A percentile compares a stretch with the other conserved stretches of the same genome.
phyloP scores from a whole-genome alignment of 2,113 vertebrate genomes.

The Nothocercus nigrocapillus region DNA sequence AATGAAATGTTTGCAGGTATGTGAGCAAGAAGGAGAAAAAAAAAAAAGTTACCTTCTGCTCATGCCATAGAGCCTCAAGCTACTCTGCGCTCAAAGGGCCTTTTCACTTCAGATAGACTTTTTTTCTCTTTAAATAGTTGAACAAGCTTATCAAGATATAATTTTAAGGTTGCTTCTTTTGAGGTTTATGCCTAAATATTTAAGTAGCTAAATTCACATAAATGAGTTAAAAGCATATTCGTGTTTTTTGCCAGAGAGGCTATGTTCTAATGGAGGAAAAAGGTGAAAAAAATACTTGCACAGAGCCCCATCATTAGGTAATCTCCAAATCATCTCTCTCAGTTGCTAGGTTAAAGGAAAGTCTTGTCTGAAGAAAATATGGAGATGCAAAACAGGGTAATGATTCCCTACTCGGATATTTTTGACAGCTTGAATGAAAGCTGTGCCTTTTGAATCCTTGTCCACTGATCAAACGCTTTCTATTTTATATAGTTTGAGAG shows the following conservation, averaged over 20 bases:
- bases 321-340: background rate
- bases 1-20: background rate
- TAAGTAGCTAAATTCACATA: background rate
- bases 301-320: background rate
- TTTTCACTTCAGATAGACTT: background rate
- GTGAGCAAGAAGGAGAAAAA: background rate
- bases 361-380: background rate
- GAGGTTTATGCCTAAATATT: background rate
- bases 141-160: accelerated
- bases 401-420: background rate
- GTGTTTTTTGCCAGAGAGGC: accelerated
- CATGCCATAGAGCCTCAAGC: background rate
- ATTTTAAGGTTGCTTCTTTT: background rate
- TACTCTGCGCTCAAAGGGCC: background rate
- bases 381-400: background rate
- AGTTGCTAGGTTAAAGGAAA: background rate
- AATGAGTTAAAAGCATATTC: background rate
- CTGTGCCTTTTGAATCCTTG: background rate
- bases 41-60: background rate
- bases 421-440: background rate
- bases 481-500: background rate
- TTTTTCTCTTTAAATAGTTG: background rate
- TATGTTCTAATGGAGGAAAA: background rate
- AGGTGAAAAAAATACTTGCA: background rate
- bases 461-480: background rate